Evolutionary conservation across 2,113 vertebrate species (phyloP).

Genomic region (Varanus salvator): DNA sequence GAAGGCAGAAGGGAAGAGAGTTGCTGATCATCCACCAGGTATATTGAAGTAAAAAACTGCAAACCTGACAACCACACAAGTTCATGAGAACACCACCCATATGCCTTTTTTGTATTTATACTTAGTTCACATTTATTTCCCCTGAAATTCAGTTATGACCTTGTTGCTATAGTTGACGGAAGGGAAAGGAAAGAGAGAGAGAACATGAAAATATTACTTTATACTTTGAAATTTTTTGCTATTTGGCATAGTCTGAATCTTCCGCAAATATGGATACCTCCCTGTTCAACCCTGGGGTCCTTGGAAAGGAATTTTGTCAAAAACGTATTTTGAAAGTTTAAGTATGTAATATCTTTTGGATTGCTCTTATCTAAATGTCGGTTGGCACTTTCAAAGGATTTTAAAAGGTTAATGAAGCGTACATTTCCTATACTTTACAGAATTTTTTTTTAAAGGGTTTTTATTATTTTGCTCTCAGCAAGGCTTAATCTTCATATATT

Average conservation of each 20-base stretch:
- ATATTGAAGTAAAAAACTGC: too few species aligned
- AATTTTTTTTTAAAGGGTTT: background rate
- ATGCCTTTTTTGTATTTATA: too few species aligned
- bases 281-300: background rate
- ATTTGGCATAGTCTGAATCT: background rate
- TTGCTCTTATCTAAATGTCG: background rate
- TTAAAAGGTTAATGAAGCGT: constrained; percentile 20
- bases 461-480: background rate
- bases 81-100: too few species aligned
- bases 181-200: too few species aligned
- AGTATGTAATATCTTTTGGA: background rate
- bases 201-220: background rate
- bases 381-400: background rate
- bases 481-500: background rate
- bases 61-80: too few species aligned
- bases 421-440: background rate
- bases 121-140: too few species aligned
- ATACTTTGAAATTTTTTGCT: background rate
- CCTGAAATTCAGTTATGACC: too few species aligned
- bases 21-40: too few species aligned
- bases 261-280: background rate
- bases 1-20: too few species aligned
- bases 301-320: background rate
- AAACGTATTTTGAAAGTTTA: background rate
- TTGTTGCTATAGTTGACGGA: too few species aligned